Base-by-base conservation (phyloP, 2,797 vertebrate species). In the Channallabes apus region DNA sequence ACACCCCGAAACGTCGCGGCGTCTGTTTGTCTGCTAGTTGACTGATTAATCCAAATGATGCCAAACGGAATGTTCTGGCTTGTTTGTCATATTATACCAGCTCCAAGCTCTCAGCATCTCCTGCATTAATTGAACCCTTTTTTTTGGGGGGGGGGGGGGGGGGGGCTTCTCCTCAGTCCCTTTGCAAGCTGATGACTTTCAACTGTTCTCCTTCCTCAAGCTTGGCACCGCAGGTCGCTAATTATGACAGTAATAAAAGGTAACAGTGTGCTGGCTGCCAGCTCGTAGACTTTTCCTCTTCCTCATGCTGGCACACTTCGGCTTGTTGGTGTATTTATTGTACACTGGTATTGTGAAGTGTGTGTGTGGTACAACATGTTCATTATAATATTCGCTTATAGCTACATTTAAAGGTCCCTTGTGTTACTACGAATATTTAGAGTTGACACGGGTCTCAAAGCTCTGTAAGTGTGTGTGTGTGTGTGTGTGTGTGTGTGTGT, bases 61-160 rank as follows among this genome's bases (percentile, higher is more conserved):
- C 95, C 95, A 95, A 93, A 94, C 86, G 73, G 86, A 90, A 95
- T 96, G 94, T 96, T 96, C 96, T 96, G 95, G 93, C 89, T 91
- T 93, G 95, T 94, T 96, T 93, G 92, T 95, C 95, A 95, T 92
- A 90, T 93, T 91, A 91, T 82, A 82, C 86, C 79, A 84, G 89
- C 90, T 84, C 86, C 56, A 89, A 90, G 86, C 89, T 89, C 89
- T 89, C 88, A 71, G 82, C 86, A 86, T 86, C 87, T 61, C 62
- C 81, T 83, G 75, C 51, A 32, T 88, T 86, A 85, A 88, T 85
- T 72, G 3, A 88, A 81, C 69, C 59, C 73, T 90, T 90, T 71
- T 46, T 69, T 46, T 51, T 56, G n/a, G 4, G 38, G 38, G 38
- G 38, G 38, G 38, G 38, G 38, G 38, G 38, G 41, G 20, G 7